Conservation (phyloP, 2,113 vertebrate species). For the Pterophyllum scalare region DNA sequence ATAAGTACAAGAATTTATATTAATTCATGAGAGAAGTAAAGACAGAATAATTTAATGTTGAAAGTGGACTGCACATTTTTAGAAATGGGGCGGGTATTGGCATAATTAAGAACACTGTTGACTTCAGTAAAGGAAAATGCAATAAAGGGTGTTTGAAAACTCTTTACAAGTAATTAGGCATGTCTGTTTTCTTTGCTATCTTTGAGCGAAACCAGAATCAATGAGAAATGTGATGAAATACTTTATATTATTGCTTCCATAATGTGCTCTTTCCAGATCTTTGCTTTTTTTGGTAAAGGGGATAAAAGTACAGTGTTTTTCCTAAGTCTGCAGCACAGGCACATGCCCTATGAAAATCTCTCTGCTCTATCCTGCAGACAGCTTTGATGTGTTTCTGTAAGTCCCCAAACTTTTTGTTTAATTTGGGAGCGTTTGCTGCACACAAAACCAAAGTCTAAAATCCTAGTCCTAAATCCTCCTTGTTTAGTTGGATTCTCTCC, state of each 20-base stretch:
- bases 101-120: not conserved
- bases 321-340: not conserved
- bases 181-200: not conserved
- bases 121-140: too few relatives aligned
- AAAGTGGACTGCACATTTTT: slow-evolving; percentile 48
- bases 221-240: too few relatives aligned
- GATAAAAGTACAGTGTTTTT: not conserved
- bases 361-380: not conserved
- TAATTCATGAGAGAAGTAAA: not conserved
- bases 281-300: too few relatives aligned
- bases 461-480: not conserved
- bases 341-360: accelerated
- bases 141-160: too few relatives aligned
- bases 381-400: not conserved
- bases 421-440: not conserved
- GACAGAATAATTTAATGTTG: not conserved
- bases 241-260: too few relatives aligned
- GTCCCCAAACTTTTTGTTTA: not conserved
- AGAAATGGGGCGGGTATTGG: too few relatives aligned
- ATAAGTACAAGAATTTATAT: too few relatives aligned
- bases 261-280: too few relatives aligned
- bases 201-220: not conserved
- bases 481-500: not conserved
- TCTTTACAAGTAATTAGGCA: too few relatives aligned
- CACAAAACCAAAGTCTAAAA: not conserved